Base-by-base conservation (phyloP, 2,797 vertebrate species). In the Luscinia megarhynchos region DNA sequence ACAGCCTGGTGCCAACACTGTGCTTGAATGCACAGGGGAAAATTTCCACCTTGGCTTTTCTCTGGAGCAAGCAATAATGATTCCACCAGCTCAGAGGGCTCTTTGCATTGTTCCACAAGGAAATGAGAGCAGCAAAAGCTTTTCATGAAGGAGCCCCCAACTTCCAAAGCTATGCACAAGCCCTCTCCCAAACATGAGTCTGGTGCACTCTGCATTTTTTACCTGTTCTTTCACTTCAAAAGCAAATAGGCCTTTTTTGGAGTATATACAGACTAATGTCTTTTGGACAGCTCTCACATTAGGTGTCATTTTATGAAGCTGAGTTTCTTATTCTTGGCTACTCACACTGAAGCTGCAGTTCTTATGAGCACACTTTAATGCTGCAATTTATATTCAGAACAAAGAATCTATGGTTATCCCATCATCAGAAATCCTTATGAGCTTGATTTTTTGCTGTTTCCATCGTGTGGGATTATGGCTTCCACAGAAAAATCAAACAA, bases 351-450 rank as follows among this genome's bases (percentile, higher is more conserved):
- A 78, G 74, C 74, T 89, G 73, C 55, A 76, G 50, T 30, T 93
- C 84, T 84, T 84, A 74, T 18, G 54, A 94, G 76, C 53, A 73
- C 40, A 82, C 93, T 94, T 88, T 92, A 96, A 96, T 94, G 63
- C 26, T 74, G 36, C 79, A 79, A 88, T 95, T 96, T 95, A 92
- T 95, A 94, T 95, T 90, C 93, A 94, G 93, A 95, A 95, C 50
- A 84, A 92, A 94, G 82, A 91, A 84, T 21, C 15, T 17, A 61
- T 13, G 34, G 81, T 93, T 95, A 95, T 82, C n/a, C 70, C 72
- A 92, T 81, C 64, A 89, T 84, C 73, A 92, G 74, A 83, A 96
- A 93, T 74, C 80, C 58, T 87, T 70, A 68, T 55, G 20, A 83
- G 45, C 53, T 73, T 36, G 24, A 76, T 63, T 87, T 82, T 81